These are phyloP conservation scores for Macrotrachela quadricornifera DNA, from an alignment of 1,140 invertebrate genomes.

Conservation along the genomic window DNA sequence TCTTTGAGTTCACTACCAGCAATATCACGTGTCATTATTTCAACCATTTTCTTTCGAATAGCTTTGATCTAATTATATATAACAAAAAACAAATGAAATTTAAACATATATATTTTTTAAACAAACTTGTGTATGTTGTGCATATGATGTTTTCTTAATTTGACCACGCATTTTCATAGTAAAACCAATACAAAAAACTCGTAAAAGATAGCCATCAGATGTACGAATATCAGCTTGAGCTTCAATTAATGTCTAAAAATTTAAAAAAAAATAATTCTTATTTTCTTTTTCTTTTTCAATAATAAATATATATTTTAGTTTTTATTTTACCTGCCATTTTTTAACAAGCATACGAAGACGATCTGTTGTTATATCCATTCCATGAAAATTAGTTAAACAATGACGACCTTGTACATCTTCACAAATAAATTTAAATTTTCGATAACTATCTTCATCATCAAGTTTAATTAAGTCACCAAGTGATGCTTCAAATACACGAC, in stretches of 20 bases:
- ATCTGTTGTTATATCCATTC: conserved; percentile 95
- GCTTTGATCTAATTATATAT: conserved; percentile 59
- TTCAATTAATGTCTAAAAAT: conserved; percentile 58
- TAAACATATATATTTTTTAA: no score
- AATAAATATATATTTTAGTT: no score
- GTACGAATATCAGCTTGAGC: conserved; percentile 91
- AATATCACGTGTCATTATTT: conserved; percentile 77
- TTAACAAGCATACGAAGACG: conserved; percentile 95
- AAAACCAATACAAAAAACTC: conserved; percentile 96
- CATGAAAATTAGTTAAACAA: conserved; percentile 93
- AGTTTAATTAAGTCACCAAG: conserved; percentile 66
- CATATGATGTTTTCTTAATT: conserved; percentile 88
- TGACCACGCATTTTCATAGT: conserved; percentile 77
- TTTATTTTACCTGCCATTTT: conserved; percentile 53
- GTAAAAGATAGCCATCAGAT: conserved; percentile 79
- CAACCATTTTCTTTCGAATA: conserved; percentile 76
- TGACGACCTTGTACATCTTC: conserved; percentile 42
- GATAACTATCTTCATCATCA: conserved; percentile 74
- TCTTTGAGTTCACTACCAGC: conserved; percentile 65
- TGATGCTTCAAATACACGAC: conserved; percentile 87
- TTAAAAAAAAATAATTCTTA: no score
- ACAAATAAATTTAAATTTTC: conserved; percentile 76
- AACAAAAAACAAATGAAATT: no score
- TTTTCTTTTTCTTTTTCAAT: no score
- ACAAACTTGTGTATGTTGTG: conserved; percentile 62